Conservation (phyloP, 2,888 invertebrate genomes). For the Desoria tigrina region DNA sequence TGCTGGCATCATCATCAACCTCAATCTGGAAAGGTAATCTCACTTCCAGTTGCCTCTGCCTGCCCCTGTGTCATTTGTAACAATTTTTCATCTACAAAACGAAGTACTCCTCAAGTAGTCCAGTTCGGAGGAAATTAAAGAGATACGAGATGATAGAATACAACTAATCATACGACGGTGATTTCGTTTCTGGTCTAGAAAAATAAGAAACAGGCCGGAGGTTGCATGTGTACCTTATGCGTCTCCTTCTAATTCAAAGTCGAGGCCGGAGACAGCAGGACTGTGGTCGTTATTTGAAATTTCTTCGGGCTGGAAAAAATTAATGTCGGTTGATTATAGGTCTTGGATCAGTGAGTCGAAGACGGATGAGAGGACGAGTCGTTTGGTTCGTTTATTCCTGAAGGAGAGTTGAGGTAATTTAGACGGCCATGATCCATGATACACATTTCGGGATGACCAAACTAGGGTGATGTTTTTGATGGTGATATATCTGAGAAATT, state of each 20-base stretch:
- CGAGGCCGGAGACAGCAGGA: not conserved
- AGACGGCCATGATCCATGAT: no score
- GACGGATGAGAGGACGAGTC: constrained; percentile 26
- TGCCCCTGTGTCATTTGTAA: constrained; percentile 32
- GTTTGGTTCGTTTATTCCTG: constrained; percentile 8
- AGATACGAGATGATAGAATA: not conserved
- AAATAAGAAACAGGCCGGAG: not conserved
- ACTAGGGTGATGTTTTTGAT: not conserved
- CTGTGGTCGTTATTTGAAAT: constrained; percentile 18
- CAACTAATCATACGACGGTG: not conserved
- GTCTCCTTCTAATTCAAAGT: no score
- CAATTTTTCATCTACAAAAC: constrained; percentile 36
- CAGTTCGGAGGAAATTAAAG: not conserved
- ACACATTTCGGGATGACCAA: not conserved
- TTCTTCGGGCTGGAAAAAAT: constrained; percentile 31
- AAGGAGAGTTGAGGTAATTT: not conserved
- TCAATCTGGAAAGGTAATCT: not conserved
- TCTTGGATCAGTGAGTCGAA: constrained; percentile 47
- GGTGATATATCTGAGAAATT: not conserved
- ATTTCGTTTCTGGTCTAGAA: no score
- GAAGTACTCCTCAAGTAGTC: constrained; percentile 14
- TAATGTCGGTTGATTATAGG: constrained; percentile 53
- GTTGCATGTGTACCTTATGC: not conserved
- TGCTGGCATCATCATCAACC: not conserved
- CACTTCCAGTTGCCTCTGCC: not conserved